A percentile compares a stretch with the other conserved stretches of the same genome.
These are phyloP conservation scores for Macrotrachela quadricornifera DNA, from an alignment of 1,140 invertebrate species.

Conservation along the genomic window DNA sequence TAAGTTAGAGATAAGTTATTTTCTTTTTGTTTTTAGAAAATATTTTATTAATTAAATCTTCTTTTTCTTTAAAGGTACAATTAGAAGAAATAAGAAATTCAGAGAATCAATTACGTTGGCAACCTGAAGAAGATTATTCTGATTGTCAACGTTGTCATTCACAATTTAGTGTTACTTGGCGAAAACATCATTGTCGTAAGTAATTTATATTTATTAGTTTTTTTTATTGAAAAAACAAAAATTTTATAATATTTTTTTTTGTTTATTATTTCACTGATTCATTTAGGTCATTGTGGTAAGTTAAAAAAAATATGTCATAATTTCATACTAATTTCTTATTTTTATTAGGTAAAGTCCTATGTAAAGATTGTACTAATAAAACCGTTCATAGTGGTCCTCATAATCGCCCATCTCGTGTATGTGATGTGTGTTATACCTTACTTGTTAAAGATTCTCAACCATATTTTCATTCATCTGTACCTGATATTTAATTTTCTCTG, in stretches of 20 bases:
- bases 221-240: no score
- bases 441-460: conserved; percentile 74
- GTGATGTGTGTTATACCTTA: conserved; percentile 85
- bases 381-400: conserved; percentile 64
- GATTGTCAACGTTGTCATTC: conserved; percentile 63
- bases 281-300: neutral
- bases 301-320: neutral
- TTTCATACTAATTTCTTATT: conserved; percentile 64
- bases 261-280: neutral
- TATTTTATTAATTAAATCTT: neutral
- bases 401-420: conserved; percentile 60
- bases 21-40: no score
- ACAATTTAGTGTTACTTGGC: conserved; percentile 37
- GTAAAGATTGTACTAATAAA: conserved; percentile 55
- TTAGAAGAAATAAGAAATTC: conserved; percentile 76
- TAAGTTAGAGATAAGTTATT: neutral
- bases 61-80: conserved; percentile 40
- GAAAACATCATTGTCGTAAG: conserved; percentile 34
- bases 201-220: no score
- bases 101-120: conserved; percentile 78
- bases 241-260: neutral
- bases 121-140: conserved; percentile 79
- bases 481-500: no score
- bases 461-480: conserved; percentile 41
- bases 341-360: conserved; percentile 84